phyloP scores from a whole-genome alignment of 2,113 vertebrate genomes.

The Sinocyclocheilus maitianheensis region DNA sequence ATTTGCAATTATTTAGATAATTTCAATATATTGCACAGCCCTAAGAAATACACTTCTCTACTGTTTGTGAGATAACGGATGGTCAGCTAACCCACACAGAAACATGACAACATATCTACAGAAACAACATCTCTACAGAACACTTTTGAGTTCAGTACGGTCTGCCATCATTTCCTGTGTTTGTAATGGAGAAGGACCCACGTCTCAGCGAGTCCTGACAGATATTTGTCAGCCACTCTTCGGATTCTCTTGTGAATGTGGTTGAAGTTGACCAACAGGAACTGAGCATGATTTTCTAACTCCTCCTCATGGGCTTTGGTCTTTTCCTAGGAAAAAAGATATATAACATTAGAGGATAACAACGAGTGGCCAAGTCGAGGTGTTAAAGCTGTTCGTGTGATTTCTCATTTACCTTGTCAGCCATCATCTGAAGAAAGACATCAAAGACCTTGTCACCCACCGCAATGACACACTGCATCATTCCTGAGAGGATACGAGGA shows the following conservation, averaged over 20 bases:
- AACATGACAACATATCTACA: neutral
- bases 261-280: slow-evolving; percentile 96
- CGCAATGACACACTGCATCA: slow-evolving; percentile 98
- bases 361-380: too few species aligned
- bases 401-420: slow-evolving; percentile 85
- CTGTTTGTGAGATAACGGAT: neutral
- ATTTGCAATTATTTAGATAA: too few species aligned
- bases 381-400: too few species aligned
- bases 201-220: slow-evolving; percentile 96
- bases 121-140: too few species aligned
- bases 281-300: slow-evolving; percentile 93
- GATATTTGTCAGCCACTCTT: slow-evolving; percentile 94
- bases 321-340: slow-evolving; percentile 82
- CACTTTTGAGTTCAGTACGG: neutral
- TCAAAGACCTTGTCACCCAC: slow-evolving; percentile 98
- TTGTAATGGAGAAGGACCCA: slow-evolving; percentile 66
- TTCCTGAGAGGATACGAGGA: slow-evolving; percentile 74
- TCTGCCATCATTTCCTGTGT: neutral
- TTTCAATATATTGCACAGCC: too few species aligned
- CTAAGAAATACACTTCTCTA: neutral
- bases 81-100: too few species aligned
- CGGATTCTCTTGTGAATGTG: slow-evolving; percentile 98
- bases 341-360: neutral
- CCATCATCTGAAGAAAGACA: slow-evolving; percentile 96
- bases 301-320: slow-evolving; percentile 96